Evolutionary conservation across 1,140 invertebrate genomes (phyloP).

Genomic region (Dryas iulia): DNA sequence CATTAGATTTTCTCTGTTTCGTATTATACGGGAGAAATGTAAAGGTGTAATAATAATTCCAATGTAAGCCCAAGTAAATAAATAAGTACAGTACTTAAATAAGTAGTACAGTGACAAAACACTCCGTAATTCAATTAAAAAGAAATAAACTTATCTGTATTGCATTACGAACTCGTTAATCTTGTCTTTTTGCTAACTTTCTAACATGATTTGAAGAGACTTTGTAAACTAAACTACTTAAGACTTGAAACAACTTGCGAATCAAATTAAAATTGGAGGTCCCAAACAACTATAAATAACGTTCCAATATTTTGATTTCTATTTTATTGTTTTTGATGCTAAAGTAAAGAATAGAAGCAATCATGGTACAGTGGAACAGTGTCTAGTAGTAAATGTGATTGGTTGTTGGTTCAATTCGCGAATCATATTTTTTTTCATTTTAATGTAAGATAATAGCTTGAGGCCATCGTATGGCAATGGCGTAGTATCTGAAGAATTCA

Average conservation of each 20-base stretch:
- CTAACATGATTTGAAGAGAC: not conserved
- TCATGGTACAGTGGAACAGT: too few relatives aligned
- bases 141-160: not conserved
- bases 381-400: too few relatives aligned
- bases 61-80: not conserved
- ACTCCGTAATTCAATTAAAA: not conserved
- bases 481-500: too few relatives aligned
- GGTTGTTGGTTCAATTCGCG: too few relatives aligned
- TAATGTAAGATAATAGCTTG: too few relatives aligned
- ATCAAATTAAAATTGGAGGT: not conserved
- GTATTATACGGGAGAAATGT: too few relatives aligned
- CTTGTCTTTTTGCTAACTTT: not conserved
- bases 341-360: too few relatives aligned
- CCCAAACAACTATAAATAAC: not conserved
- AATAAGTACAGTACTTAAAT: too few relatives aligned
- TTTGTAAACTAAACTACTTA: constrained; percentile 1
- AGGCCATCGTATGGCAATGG: too few relatives aligned
- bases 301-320: not conserved
- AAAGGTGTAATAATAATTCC: too few relatives aligned
- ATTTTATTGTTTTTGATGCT: not conserved
- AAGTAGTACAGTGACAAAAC: not conserved
- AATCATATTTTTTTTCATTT: too few relatives aligned
- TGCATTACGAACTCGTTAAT: not conserved
- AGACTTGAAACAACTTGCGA: not conserved
- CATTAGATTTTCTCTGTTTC: too few relatives aligned